phyloP scores from a whole-genome alignment of 2,113 vertebrate genomes.

The Caranx melampygus region DNA sequence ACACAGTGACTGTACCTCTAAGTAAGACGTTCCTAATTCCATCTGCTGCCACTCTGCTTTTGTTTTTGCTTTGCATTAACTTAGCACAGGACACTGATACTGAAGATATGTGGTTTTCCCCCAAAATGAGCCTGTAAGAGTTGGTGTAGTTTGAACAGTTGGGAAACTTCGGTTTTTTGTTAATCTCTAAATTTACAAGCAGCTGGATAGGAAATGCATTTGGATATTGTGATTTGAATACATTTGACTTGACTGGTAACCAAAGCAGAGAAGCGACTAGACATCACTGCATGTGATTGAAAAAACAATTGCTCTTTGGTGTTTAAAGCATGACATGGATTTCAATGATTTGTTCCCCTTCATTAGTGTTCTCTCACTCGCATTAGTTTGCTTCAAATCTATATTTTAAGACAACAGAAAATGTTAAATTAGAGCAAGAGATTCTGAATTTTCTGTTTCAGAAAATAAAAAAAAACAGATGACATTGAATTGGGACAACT shows the following conservation, averaged over 20 bases:
- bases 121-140: not conserved
- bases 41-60: too few relatives aligned
- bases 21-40: too few relatives aligned
- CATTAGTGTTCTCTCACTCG: not conserved
- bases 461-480: too few relatives aligned
- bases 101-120: not conserved
- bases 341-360: not conserved
- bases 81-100: too few relatives aligned
- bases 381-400: not conserved
- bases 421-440: not conserved
- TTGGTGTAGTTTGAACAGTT: not conserved
- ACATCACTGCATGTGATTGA: not conserved
- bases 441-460: not conserved
- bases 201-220: slow-evolving; percentile 25
- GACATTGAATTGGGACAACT: not conserved
- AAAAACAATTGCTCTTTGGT: too few relatives aligned
- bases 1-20: too few relatives aligned
- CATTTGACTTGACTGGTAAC: slow-evolving; percentile 62
- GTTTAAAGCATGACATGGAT: too few relatives aligned
- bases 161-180: too few relatives aligned
- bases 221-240: slow-evolving; percentile 62
- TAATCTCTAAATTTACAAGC: not conserved
- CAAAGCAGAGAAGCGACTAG: slow-evolving; percentile 43
- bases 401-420: not conserved
- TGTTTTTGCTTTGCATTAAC: too few relatives aligned